These are phyloP conservation scores for Gasterosteus nipponicus DNA, from an alignment of 2,113 vertebrate genomes.

Conservation along the genomic window DNA sequence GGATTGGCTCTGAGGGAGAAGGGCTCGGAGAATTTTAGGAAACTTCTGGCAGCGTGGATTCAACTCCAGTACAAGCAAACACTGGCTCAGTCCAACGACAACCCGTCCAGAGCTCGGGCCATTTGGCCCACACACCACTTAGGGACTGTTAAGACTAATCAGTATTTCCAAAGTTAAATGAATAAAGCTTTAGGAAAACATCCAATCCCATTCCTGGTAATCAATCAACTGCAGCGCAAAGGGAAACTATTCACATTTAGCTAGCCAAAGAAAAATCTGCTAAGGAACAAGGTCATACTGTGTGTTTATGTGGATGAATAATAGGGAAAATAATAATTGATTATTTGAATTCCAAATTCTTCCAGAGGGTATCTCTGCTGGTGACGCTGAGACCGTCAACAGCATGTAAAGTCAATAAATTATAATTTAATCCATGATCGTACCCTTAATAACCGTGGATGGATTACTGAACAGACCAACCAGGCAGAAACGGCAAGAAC, in stretches of 20 bases:
- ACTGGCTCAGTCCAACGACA: constrained; percentile 38
- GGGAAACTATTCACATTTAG: constrained; percentile 30
- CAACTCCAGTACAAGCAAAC: constrained; percentile 66
- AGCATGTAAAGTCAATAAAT: not conserved
- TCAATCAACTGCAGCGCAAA: constrained; percentile 56
- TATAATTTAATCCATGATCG: constrained; percentile 27
- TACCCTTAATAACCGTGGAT: not conserved
- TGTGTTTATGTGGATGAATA: constrained; percentile 6
- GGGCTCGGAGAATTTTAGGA: constrained; percentile 51
- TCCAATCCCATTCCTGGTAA: constrained; percentile 38
- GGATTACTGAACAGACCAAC: not conserved
- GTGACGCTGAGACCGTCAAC: constrained; percentile 14
- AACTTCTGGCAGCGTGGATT: constrained; percentile 51
- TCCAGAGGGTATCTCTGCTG: constrained; percentile 7
- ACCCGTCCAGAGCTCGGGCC: constrained; percentile 15
- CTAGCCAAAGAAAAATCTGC: constrained; percentile 18
- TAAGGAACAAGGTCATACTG: constrained; percentile 17
- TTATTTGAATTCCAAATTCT: constrained; percentile 5
- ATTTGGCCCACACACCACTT: constrained; percentile 51
- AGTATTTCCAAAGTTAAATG: constrained; percentile 64
- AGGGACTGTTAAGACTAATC: constrained; percentile 58
- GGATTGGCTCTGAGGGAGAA: constrained; percentile 18
- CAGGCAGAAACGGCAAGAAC: not conserved
- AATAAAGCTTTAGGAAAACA: constrained; percentile 51
- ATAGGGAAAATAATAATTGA: constrained; percentile 13